Evolutionary conservation across 1,140 invertebrate species (phyloP).

Genomic region (Stenopsyche tienmushanensis): DNA sequence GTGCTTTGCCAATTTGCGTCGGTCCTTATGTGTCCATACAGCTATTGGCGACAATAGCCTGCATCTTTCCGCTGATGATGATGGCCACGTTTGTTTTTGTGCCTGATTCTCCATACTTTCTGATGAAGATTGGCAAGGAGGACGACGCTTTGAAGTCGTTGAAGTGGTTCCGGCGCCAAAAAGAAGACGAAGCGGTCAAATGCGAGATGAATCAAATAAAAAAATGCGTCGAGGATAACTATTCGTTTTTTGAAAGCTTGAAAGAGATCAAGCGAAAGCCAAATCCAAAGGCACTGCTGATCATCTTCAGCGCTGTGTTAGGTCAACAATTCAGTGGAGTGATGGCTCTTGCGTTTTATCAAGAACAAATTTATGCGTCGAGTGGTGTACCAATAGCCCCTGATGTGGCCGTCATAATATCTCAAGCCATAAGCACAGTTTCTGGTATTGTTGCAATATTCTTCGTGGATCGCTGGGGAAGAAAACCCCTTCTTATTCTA

Average conservation of each 20-base stretch:
- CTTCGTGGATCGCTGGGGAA: constrained; percentile 46
- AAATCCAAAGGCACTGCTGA: constrained; percentile 35
- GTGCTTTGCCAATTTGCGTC: constrained; percentile 22
- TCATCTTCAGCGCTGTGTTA: constrained; percentile 26
- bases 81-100: constrained; percentile 29
- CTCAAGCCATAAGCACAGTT: constrained; percentile 44
- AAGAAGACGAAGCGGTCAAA: constrained; percentile 25
- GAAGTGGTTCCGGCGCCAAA: constrained; percentile 33
- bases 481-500: constrained; percentile 45
- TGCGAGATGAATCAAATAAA: constrained; percentile 32
- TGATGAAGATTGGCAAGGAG: constrained; percentile 34
- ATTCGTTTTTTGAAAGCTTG: constrained; percentile 29
- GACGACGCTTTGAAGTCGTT: constrained; percentile 23
- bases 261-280: constrained; percentile 32
- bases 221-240: constrained; percentile 26
- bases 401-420: constrained; percentile 33
- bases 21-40: constrained; percentile 31
- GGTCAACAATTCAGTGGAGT: constrained; percentile 36
- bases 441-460: constrained; percentile 42
- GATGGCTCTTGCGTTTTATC: constrained; percentile 33
- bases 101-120: constrained; percentile 37
- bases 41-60: constrained; percentile 19
- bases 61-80: constrained; percentile 27
- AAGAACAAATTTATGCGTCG: constrained; percentile 35
- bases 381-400: constrained; percentile 31